A percentile compares a stretch with the other conserved stretches of the same genome.
phyloP scores from a whole-genome alignment of 2,797 vertebrate genomes.

The Hephaestus fuliginosus region DNA sequence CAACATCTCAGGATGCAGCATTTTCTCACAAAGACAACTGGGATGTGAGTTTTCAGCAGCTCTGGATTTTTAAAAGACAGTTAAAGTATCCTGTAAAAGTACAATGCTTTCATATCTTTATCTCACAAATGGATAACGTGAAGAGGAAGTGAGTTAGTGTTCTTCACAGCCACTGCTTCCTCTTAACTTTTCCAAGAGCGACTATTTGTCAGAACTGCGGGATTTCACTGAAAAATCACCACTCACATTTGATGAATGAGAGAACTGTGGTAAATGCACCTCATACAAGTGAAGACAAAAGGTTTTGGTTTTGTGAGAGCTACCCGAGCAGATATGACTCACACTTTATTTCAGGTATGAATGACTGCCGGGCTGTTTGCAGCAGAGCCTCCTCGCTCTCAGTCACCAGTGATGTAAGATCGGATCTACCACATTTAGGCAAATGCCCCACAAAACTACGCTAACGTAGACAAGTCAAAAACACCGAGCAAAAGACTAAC shows the following conservation, averaged over 20 bases:
- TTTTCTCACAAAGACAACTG: not conserved
- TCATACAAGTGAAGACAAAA: conserved; percentile 44
- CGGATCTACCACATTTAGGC: conserved; percentile 62
- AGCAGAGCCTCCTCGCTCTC: conserved; percentile 37
- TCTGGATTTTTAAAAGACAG: not conserved
- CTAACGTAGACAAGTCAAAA: conserved; percentile 49
- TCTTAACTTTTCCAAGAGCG: conserved; percentile 51
- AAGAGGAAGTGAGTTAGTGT: conserved; percentile 63
- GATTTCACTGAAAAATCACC: conserved; percentile 63
- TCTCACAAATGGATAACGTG: conserved; percentile 13
- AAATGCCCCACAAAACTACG: conserved; percentile 61
- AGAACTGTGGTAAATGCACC: conserved; percentile 36
- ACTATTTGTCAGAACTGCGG: conserved; percentile 24
- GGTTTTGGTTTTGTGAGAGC: conserved; percentile 30
- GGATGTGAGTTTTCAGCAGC: not conserved
- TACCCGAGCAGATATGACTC: conserved; percentile 62
- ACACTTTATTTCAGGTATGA: conserved; percentile 72
- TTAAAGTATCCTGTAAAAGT: not conserved
- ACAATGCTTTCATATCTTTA: not conserved
- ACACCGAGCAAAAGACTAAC: conserved; percentile 19
- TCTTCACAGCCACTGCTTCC: conserved; percentile 50
- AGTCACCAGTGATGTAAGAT: conserved; percentile 70
- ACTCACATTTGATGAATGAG: conserved; percentile 55
- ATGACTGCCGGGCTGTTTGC: conserved; percentile 58
- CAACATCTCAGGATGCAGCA: not conserved